phyloP scores from a whole-genome alignment of 2,888 invertebrate species.

The Parnassius smintheus region DNA sequence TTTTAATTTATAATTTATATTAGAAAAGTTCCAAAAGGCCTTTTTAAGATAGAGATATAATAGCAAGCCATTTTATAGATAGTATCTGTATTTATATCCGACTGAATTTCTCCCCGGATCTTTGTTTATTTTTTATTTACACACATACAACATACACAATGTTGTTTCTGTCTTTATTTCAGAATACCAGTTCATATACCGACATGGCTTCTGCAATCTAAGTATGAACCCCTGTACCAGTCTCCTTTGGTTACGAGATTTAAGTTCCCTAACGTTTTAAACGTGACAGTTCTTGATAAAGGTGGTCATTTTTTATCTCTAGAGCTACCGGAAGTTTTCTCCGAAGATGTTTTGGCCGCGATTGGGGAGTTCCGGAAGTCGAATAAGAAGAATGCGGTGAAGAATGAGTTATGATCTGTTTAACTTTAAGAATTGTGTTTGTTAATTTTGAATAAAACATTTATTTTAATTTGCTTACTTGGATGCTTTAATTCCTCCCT shows the following conservation, averaged over 20 bases:
- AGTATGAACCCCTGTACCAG: conserved; percentile 83
- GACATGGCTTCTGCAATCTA: conserved; percentile 84
- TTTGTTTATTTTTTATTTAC: too few species aligned
- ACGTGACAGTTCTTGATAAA: conserved; percentile 78
- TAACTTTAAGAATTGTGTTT: too few species aligned
- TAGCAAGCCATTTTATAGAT: too few species aligned
- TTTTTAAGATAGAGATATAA: too few species aligned
- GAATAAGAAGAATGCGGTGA: conserved; percentile 24
- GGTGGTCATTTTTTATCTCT: conserved; percentile 94
- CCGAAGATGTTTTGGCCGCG: conserved; percentile 81
- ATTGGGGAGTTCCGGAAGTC: conserved; percentile 44
- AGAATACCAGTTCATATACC: conserved; percentile 84
- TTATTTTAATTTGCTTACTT: too few species aligned
- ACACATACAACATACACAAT: too few species aligned
- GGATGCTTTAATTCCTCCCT: too few species aligned
- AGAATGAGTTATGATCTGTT: conserved; percentile 19
- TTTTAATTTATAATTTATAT: too few species aligned
- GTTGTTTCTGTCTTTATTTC: conserved; percentile 35
- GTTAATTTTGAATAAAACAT: too few species aligned
- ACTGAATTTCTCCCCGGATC: too few species aligned
- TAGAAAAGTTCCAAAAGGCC: too few species aligned
- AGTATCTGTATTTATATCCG: too few species aligned
- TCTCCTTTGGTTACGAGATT: conserved; percentile 80
- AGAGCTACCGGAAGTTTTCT: conserved; percentile 85
- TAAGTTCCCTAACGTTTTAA: conserved; percentile 83